A percentile compares a stretch with the other conserved stretches of the same genome.
Conservation (phyloP, 2,113 vertebrate genomes). For the Oplegnathus fasciatus region DNA sequence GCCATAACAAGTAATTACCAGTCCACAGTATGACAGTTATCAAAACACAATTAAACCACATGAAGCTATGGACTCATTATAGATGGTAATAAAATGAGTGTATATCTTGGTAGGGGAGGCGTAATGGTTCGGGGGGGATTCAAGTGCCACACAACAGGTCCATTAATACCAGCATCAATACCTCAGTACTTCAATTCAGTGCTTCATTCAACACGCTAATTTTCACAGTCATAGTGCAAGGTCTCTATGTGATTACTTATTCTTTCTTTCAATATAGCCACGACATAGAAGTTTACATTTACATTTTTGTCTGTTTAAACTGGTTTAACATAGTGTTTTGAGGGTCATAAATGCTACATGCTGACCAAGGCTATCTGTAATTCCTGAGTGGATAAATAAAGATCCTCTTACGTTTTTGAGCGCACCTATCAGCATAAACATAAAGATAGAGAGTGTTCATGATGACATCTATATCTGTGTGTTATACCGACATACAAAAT, state of each 20-base stretch:
- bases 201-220: too few relatives aligned
- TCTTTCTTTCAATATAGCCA: not conserved
- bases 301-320: not conserved
- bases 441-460: not conserved
- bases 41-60: constrained; percentile 29
- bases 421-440: too few relatives aligned
- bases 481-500: not conserved
- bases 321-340: not conserved
- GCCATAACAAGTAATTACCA: constrained; percentile 31
- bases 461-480: not conserved
- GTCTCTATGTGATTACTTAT: not conserved
- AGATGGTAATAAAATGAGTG: constrained; percentile 10
- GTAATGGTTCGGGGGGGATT: not conserved
- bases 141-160: constrained; percentile 1
- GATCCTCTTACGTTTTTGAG: not conserved
- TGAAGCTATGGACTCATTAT: constrained; percentile 1
- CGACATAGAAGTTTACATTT: too few relatives aligned
- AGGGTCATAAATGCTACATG: not conserved
- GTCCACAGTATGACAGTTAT: constrained; percentile 26
- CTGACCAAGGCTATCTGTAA: not conserved
- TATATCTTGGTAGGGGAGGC: not conserved
- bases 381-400: not conserved
- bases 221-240: not conserved
- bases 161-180: not conserved
- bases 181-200: not conserved